Evolutionary conservation across 2,113 vertebrate species (phyloP), one percentile per base, ranked within the genome.

Genomic region (Engystomops pustulosus): DNA sequence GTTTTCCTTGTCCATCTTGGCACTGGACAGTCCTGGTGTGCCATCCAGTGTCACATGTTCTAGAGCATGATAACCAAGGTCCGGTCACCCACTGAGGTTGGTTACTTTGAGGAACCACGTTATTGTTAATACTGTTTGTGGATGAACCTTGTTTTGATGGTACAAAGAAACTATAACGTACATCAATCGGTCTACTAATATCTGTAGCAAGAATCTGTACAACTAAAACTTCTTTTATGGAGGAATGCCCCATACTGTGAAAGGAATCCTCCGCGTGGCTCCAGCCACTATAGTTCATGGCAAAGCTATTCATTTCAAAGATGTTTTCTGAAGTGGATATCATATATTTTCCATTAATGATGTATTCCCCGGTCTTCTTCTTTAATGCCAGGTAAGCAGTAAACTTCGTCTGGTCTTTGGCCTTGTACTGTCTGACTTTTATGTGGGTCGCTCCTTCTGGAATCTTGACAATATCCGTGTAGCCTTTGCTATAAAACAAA

Each of bases 281-380:
- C 98, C 98, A 99, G 18, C 98, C 98, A 0, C 96, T 99, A 91
- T 99, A 99, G 94, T 99, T 99, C 88, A 99, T 94, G 83, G 98
- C 95, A 0, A 96, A 96, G 34, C 98, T 96, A 0, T 96, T 98
- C 92, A 98, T 91, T 6, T 96, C 95, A 45, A 99, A 93, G 91
- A 99, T 94, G 0, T 94, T 98, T 89, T 99, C 97, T 0, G 97
- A 98, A 53, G 98, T 99, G 89, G 98, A 98, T 92, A 99, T 99
- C 96, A 98, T 98, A 51, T 99, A 99, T 82, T 97, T 99, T 1
- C 98, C 97, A 0, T 99, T 99, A 23, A 99, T 92, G 80, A 99
- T 95, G 91, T 99, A 99, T 70, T 98, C 96, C 51, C 95, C 93
- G 0, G 86, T 94, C 75, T 96, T 95, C 85, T 94, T 95, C 30